Evolutionary conservation across 2,888 invertebrate species (phyloP), one percentile per base, ranked within the genome.

Genomic region (Julus scandinavius): DNA sequence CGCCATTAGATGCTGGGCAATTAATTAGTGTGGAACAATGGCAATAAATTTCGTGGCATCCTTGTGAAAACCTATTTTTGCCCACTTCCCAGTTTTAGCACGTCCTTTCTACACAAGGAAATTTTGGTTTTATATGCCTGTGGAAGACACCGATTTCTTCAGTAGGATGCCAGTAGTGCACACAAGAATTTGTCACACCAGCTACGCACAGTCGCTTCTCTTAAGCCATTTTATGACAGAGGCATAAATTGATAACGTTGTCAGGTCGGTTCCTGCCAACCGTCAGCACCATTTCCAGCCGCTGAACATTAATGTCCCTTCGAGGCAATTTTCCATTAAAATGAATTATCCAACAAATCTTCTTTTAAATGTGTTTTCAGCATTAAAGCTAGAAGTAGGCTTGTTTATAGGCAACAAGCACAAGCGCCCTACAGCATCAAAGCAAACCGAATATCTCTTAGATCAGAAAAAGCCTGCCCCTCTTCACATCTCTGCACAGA

Each of bases 321-420:
- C 38, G 29, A 80, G 80, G 80, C 80, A 80, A 80, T 80, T 80
- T 80, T 80, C 80, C 80, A 80, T 80, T 80, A 80, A 80, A 80
- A 80, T 80, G 80, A 80, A 80, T 80, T 80, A 80, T 80, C 80
- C 80, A 80, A 80, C 80, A 80, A 80, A 38, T 80, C 80, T 80
- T 80, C 80, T 38, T 80, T 45, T 80, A 80, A 38, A 80, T 80
- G 80, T 80, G 80, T 80, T 80, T 80, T 80, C 80, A 80, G 80
- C 80, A 38, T 38, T 29, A 80, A 80, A 80, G 38, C 80, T 80
- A 2, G 80, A 80, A 13, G 80, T 13, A 80, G 38, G 80, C 80
- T 29, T 80, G 38, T 15, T 29, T 38, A 80, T 38, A 29, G 80
- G 29, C 80, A 80, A 80, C 80, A 80, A 38, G 29, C 58, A 58